Evolutionary conservation across 2,797 vertebrate species (phyloP).

Genomic region (Anguilla pacifica): DNA sequence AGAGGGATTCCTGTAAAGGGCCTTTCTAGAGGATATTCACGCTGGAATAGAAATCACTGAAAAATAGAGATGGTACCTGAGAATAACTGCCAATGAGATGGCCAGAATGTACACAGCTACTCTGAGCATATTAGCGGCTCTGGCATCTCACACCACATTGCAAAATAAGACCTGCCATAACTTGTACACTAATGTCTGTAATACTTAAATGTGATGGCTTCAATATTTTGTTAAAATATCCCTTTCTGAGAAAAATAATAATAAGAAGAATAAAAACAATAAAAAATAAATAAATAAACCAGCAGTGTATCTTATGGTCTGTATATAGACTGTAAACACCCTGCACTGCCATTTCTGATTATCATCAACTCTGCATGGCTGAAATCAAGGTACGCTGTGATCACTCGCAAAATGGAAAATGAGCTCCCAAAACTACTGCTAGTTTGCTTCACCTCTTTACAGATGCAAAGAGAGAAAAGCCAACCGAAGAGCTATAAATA

Average conservation of each 20-base stretch:
- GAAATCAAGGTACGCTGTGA: background rate
- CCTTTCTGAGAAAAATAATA: background rate
- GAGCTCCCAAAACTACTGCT: constrained; percentile 1
- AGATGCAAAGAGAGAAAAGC: constrained; percentile 5
- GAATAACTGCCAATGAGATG: background rate
- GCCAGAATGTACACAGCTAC: background rate
- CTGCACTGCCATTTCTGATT: background rate
- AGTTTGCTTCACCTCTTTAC: background rate
- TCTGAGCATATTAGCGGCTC: background rate
- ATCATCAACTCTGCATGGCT: background rate
- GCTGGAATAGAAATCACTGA: background rate
- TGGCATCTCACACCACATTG: background rate
- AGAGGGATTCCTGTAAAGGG: background rate
- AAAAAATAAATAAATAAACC: background rate
- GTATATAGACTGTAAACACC: background rate
- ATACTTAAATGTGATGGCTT: background rate
- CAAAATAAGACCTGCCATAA: background rate
- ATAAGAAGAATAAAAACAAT: background rate
- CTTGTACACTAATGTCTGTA: background rate
- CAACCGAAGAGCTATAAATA: background rate
- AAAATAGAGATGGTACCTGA: background rate
- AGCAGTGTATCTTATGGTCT: background rate
- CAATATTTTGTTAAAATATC: background rate
- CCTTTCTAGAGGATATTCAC: background rate
- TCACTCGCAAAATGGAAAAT: background rate